Conservation (phyloP, 2,888 invertebrate genomes). For the Gerris lacustris region DNA sequence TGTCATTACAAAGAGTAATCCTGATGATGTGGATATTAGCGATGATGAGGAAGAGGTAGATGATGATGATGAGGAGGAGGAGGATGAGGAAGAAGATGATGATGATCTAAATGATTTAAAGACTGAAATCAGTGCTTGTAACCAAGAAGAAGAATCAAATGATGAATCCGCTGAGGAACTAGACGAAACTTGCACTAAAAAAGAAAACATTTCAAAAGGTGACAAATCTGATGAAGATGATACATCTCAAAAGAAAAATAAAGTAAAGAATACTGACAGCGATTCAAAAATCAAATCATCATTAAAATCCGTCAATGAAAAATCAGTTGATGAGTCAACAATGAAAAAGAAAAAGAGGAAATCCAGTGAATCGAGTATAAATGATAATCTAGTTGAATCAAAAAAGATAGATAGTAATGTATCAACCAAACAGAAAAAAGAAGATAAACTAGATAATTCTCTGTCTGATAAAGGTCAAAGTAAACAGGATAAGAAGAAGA, state of each 20-base stretch:
- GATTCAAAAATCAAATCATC: too few relatives aligned
- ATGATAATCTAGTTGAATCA: too few relatives aligned
- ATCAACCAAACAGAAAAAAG: slow-evolving; percentile 16
- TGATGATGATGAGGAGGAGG: slow-evolving; percentile 16
- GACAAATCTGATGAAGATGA: slow-evolving; percentile 13
- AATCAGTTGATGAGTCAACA: too few relatives aligned
- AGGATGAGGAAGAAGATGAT: slow-evolving; percentile 29
- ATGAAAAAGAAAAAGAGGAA: too few relatives aligned
- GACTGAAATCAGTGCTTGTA: slow-evolving; percentile 37
- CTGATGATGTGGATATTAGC: slow-evolving; percentile 6
- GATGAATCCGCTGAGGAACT: slow-evolving; percentile 34
- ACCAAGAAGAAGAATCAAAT: slow-evolving; percentile 33
- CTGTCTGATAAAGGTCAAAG: slow-evolving; percentile 15
- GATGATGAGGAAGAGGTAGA: slow-evolving; percentile 22
- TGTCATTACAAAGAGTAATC: slow-evolving; percentile 26
- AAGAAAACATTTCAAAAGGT: slow-evolving; percentile 20
- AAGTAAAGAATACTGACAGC: too few relatives aligned
- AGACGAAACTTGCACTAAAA: slow-evolving; percentile 20
- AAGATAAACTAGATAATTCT: slow-evolving; percentile 13
- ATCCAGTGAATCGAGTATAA: too few relatives aligned
- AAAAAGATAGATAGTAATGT: too few relatives aligned
- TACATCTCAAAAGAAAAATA: too few relatives aligned
- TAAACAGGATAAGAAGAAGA: slow-evolving; percentile 17
- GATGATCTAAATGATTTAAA: slow-evolving; percentile 43
- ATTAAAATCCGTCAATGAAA: too few relatives aligned